Evolutionary conservation across 2,113 vertebrate species (phyloP).

Genomic region (Leucopsar rothschildi): DNA sequence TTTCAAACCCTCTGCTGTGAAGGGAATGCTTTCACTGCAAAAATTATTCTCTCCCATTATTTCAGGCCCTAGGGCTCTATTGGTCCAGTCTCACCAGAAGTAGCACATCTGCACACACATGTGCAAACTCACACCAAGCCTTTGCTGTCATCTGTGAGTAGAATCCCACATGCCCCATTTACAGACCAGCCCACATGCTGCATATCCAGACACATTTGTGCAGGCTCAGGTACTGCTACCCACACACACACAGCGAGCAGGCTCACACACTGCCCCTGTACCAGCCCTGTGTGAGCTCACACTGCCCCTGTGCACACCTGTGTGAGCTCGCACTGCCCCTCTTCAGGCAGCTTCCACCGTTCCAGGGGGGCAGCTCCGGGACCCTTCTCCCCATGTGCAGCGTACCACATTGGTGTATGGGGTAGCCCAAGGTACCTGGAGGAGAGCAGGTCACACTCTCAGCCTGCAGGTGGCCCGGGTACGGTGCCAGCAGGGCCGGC

Average conservation of each 20-base stretch:
- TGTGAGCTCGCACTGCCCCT: not conserved
- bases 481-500: not conserved
- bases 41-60: not conserved
- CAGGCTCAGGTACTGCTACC: not conserved
- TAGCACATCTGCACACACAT: not conserved
- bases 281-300: not conserved
- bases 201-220: accelerated
- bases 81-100: not conserved
- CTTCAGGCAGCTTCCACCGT: not conserved
- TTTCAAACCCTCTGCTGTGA: not conserved
- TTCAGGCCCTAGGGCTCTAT: not conserved
- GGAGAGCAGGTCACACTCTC: accelerated
- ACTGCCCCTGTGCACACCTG: not conserved
- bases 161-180: accelerated
- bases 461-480: accelerated
- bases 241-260: accelerated
- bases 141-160: too few relatives aligned
- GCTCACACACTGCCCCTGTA: not conserved
- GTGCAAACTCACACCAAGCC: not conserved
- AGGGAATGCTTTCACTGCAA: not conserved
- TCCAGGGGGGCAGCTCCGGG: accelerated
- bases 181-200: not conserved
- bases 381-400: accelerated
- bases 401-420: accelerated
- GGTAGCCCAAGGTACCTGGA: not conserved